Conservation (phyloP, 2,113 vertebrate genomes). For the Dermatemys mawii region DNA sequence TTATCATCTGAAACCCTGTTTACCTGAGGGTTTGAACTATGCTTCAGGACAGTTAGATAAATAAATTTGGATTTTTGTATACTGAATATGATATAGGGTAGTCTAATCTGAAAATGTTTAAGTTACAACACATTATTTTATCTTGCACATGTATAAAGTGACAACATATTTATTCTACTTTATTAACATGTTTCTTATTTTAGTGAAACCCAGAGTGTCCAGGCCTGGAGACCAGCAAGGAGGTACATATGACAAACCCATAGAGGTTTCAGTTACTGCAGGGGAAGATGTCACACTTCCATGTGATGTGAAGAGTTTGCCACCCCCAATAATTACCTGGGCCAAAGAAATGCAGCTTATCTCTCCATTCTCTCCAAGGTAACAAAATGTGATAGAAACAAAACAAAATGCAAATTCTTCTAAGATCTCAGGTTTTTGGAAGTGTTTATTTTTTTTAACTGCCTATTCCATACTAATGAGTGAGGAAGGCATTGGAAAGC, state of each 20-base stretch:
- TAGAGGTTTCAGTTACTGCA: slow-evolving; percentile 84
- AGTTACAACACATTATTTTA: not conserved
- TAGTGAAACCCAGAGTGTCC: slow-evolving; percentile 89
- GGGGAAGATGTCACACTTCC: slow-evolving; percentile 89
- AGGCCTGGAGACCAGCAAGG: slow-evolving; percentile 69
- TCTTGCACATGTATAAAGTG: not conserved
- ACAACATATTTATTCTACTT: slow-evolving; percentile 3
- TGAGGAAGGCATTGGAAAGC: not conserved
- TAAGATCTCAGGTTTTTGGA: not conserved
- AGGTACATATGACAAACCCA: slow-evolving; percentile 64
- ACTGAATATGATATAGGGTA: not conserved
- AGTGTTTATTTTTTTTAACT: not conserved
- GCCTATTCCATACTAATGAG: not conserved
- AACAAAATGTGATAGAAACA: slow-evolving; percentile 25
- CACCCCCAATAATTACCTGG: slow-evolving; percentile 93
- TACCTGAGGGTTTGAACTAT: not conserved
- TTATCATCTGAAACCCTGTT: rapidly evolving
- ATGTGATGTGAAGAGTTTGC: slow-evolving; percentile 91
- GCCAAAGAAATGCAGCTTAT: slow-evolving; percentile 92
- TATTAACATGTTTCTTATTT: slow-evolving; percentile 49
- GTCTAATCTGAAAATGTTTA: not conserved
- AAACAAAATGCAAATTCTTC: not conserved
- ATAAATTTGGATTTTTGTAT: not conserved
- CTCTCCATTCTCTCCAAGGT: slow-evolving; percentile 95
- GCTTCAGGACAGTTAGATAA: not conserved